Percentiles rank a stretch among this genome's conserved stretches.
Conservation (phyloP, 1,140 invertebrate genomes). For the Zaprionus tsacasi region DNA sequence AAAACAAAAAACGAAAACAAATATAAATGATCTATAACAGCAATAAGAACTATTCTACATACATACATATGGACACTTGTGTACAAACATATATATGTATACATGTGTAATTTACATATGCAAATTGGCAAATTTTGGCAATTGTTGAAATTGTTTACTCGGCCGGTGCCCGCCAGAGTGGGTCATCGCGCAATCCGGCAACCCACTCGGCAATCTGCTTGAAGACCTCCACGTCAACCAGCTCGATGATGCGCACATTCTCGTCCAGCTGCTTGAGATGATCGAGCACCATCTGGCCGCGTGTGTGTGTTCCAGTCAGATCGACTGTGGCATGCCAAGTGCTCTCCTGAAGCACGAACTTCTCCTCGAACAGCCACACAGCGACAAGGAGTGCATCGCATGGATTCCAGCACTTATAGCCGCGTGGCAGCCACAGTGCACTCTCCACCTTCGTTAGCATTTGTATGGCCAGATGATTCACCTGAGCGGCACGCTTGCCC, state of each 20-base stretch:
- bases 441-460: constrained; percentile 86
- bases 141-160: neutral
- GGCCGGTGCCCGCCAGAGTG: neutral
- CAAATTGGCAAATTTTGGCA: neutral
- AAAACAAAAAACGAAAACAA: neutral
- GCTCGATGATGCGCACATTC: constrained; percentile 86
- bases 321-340: constrained; percentile 86
- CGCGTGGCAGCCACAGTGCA: constrained; percentile 71
- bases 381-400: constrained; percentile 87
- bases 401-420: constrained; percentile 83
- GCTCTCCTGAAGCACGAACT: constrained; percentile 69
- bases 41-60: neutral
- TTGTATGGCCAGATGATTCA: constrained; percentile 74
- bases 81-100: neutral
- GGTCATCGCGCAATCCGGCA: constrained; percentile 44
- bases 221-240: constrained; percentile 85
- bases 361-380: constrained; percentile 84
- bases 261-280: constrained; percentile 84
- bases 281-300: constrained; percentile 87
- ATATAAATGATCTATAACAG: neutral
- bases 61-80: neutral
- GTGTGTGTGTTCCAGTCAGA: constrained; percentile 85
- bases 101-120: neutral
- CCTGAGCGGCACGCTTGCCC: constrained; percentile 32
- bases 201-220: constrained; percentile 77